These are phyloP conservation scores for Phylloscopus collybita DNA, from an alignment of 2,797 vertebrate species.

Conservation along the genomic window DNA sequence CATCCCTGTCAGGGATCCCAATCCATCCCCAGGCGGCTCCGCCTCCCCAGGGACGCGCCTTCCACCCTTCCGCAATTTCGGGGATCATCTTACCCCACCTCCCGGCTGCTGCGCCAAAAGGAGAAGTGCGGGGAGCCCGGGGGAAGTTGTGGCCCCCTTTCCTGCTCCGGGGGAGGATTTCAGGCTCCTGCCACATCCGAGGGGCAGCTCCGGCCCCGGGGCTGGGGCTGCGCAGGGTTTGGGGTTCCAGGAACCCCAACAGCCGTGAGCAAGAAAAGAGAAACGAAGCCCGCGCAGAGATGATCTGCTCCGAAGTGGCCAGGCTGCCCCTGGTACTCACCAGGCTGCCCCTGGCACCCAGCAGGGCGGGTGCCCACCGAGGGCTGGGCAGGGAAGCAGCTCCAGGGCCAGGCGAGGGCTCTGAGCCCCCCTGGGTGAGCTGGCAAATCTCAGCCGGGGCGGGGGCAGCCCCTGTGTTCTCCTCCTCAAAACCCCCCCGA, in stretches of 20 bases:
- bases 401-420: not conserved
- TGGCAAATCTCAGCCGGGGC: not conserved
- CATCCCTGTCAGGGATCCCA: no score
- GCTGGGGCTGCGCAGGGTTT: not conserved
- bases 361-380: fast-evolving
- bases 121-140: constrained; percentile 33
- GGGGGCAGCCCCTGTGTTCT: not conserved
- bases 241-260: constrained; percentile 51
- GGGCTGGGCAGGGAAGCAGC: not conserved
- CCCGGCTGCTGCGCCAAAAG: not conserved
- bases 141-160: constrained; percentile 60
- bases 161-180: constrained; percentile 51
- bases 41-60: not conserved
- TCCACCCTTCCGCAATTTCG: constrained; percentile 48
- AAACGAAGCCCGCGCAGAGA: not conserved
- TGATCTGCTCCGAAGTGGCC: not conserved
- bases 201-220: not conserved
- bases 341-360: not conserved
- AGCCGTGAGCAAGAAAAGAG: not conserved
- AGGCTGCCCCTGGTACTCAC: fast-evolving
- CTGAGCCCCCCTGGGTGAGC: fast-evolving
- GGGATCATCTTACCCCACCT: constrained; percentile 35
- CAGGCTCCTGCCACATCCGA: constrained; percentile 41
- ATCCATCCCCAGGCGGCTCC: not conserved
- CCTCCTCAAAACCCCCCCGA: not conserved